Evolutionary conservation across 2,888 invertebrate genomes (phyloP), one percentile per base, ranked within the genome.

Genomic region (Zhuqinia jingwanae): DNA sequence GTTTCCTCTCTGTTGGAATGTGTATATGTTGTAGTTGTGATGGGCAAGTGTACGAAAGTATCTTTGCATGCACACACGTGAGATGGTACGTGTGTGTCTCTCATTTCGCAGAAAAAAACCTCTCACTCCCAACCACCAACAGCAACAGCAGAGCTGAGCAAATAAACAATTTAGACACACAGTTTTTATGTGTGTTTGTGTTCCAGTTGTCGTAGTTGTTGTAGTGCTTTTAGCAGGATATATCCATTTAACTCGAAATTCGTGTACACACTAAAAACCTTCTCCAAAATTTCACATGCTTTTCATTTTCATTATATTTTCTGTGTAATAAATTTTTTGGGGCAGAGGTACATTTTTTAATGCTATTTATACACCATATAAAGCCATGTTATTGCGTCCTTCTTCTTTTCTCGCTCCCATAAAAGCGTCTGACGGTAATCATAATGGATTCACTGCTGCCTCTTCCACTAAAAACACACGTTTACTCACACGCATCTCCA

Each of bases 341-440:
- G 8, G 8, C 5, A 8, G 3, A 36, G 3, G 36, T 36, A 36
- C 36, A 36, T 36, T 6, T 36, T 6, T 36, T 36, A 36, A 6
- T 36, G 36, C 36, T 36, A 3, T 36, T 36, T 36, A 36, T n/a
- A n/a, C n/a, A n/a, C n/a, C n/a, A 36, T 36, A 36, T 36, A 36
- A 36, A 36, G 36, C 36, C 8, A n/a, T 8, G 36, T 36, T 36
- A 6, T 8, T 36, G 36, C 36, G 8, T 60, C 25, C 27, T 60
- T n/a, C 63, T 17, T 8, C n/a, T n/a, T 63, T 30, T 3, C 30
- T n/a, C 30, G 15, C 15, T 63, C 63, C 36, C 30, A 27, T 15
- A 63, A 36, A 63, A 36, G 17, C 63, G n/a, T n/a, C 27, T 63
- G 63, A 63, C 63, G 36, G 36, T 63, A 63, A 63, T 63, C 27